Base-by-base conservation (phyloP, 2,888 invertebrate genomes). In the Chrysolina americana region DNA sequence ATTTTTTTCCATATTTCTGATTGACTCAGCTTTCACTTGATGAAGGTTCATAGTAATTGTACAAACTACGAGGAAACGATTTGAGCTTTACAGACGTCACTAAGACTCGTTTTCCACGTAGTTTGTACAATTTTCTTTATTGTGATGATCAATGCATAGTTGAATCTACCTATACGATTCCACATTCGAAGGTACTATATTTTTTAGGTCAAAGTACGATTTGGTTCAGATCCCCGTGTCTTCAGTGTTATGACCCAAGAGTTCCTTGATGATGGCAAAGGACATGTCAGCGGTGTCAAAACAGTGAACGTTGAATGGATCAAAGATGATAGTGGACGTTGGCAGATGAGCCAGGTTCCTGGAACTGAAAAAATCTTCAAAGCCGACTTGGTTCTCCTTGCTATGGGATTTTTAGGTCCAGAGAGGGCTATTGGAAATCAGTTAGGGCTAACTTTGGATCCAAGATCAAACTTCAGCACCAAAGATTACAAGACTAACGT, bases 371-470 rank as follows among this genome's bases (percentile, higher is more conserved):
- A 92, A 86, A 90, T 94, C 41, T 96, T 92, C 89, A 92, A 94
- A 81, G 96, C 96, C 70, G 97, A 99, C 87, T 90, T 99, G 78
- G 96, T 98, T 71, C 90, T 99, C 77, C 91, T 99, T 66, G 99
- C 99, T 3, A 99, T 99, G 99, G 99, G 99, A 83, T 99, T 99
- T 91, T 90, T 98, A 76, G 98, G 98, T 0, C 98, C 98, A 0
- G 98, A 99, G 89, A 91, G 96, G 85, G 93, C 94, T 76, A 93
- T 99, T 70, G 94, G 97, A 65, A 92, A 93, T 81, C 96, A 99
- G 86, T 91, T 92, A 73, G 90, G 91, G 62, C 89, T 98, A 53
- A 94, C 95, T 53, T 89, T 96, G 84, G 99, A 99, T 89, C 93
- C 95, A 0, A 93, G 99, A 77, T 96, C 98, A 83, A 99, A 99